A percentile compares a stretch with the other conserved stretches of the same genome.
These are phyloP conservation scores for Sycon ciliatum DNA, from an alignment of 37 sponge, comb jelly and placozoan genomes.

Conservation along the genomic window DNA sequence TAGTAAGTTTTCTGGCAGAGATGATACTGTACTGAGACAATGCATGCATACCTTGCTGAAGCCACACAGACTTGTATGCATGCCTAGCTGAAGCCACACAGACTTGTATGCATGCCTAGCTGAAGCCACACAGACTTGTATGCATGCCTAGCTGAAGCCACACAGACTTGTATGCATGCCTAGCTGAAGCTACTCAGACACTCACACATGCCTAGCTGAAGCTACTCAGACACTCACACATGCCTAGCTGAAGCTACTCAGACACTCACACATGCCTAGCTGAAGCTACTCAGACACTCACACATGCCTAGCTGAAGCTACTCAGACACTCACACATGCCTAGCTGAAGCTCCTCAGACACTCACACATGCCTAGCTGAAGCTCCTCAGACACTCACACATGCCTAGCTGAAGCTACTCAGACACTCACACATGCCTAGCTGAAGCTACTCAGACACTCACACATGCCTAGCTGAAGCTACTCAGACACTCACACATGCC, in stretches of 20 bases:
- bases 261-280: not conserved
- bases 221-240: too few relatives aligned
- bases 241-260: not conserved
- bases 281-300: not conserved
- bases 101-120: too few relatives aligned
- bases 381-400: not conserved
- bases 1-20: too few relatives aligned
- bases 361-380: not conserved
- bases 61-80: too few relatives aligned
- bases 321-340: not conserved
- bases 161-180: too few relatives aligned
- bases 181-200: too few relatives aligned
- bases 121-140: too few relatives aligned
- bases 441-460: not conserved
- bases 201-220: too few relatives aligned
- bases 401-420: not conserved
- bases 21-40: too few relatives aligned
- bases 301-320: not conserved
- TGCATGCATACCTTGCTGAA: too few relatives aligned
- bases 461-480: not conserved
- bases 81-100: too few relatives aligned
- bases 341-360: conserved; percentile 2
- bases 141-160: too few relatives aligned
- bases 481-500: not conserved
- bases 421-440: not conserved